Percentiles rank a stretch among this genome's conserved stretches.
phyloP scores from a whole-genome alignment of 2,888 invertebrate species.

The Euzophera pinguis region DNA sequence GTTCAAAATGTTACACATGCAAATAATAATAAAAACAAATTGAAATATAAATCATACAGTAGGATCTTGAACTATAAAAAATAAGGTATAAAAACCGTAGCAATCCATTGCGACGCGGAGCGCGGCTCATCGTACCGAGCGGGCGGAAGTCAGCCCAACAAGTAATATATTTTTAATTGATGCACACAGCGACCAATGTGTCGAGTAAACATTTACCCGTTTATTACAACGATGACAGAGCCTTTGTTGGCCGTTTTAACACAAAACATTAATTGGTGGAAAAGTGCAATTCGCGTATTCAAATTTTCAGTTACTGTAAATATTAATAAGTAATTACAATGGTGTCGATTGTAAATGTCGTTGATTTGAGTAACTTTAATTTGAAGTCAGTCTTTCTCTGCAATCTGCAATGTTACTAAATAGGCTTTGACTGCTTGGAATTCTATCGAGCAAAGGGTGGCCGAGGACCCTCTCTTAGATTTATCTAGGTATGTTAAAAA shows the following conservation, averaged over 20 bases:
- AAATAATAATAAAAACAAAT: background rate
- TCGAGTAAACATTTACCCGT: constrained; percentile 70
- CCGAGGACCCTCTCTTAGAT: too few relatives aligned
- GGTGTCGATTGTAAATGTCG: constrained; percentile 52
- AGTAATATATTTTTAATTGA: constrained; percentile 76
- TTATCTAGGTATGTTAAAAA: too few relatives aligned
- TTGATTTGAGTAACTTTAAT: constrained; percentile 25
- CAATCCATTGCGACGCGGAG: background rate
- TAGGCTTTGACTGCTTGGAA: too few relatives aligned
- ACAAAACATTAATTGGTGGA: constrained; percentile 69
- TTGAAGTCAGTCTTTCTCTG: background rate
- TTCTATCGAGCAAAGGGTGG: too few relatives aligned
- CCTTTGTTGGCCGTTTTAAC: constrained; percentile 66
- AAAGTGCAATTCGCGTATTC: constrained; percentile 69
- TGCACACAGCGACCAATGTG: constrained; percentile 64
- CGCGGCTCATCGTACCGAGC: constrained; percentile 11
- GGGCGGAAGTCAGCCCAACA: constrained; percentile 52
- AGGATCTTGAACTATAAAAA: background rate
- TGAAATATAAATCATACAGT: background rate
- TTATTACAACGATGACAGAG: constrained; percentile 57
- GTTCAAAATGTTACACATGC: background rate
- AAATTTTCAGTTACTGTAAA: constrained; percentile 59
- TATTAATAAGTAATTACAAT: constrained; percentile 65
- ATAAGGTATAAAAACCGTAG: background rate
- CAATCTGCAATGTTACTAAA: too few relatives aligned